Evolutionary conservation across 2,113 vertebrate genomes (phyloP).

Genomic region (Aegotheles bennettii): DNA sequence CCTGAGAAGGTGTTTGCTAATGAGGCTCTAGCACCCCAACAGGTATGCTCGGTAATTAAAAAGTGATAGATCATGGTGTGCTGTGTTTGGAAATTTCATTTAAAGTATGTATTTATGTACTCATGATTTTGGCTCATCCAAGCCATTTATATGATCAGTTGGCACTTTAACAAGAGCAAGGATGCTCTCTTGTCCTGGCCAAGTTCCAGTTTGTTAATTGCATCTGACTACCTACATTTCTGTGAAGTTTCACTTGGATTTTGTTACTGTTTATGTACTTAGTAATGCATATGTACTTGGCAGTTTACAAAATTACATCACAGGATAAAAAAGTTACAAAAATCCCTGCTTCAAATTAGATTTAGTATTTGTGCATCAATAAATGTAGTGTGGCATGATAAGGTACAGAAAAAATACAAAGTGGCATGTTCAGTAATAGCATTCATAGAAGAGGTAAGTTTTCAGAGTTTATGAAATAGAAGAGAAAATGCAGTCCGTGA

Average conservation of each 20-base stretch:
- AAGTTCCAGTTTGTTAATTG: neutral
- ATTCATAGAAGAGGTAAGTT: neutral
- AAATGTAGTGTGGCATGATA: neutral
- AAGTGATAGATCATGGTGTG: neutral
- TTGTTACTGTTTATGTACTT: constrained; percentile 6
- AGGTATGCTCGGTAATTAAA: neutral
- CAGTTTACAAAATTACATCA: neutral
- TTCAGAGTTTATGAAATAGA: neutral
- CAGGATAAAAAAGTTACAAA: neutral
- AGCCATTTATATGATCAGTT: neutral
- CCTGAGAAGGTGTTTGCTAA: neutral
- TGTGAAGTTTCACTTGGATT: constrained; percentile 2
- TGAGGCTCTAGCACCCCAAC: neutral
- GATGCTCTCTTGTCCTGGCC: neutral
- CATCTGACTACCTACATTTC: neutral
- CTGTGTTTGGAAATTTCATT: neutral
- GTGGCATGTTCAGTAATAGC: neutral
- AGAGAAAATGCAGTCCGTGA: neutral
- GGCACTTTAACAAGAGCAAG: neutral
- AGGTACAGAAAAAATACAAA: neutral
- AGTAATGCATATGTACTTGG: neutral
- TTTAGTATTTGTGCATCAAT: neutral
- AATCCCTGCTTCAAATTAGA: neutral
- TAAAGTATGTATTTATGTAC: neutral
- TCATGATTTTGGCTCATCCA: neutral